Base-by-base conservation (phyloP, 2,888 invertebrate species). In the Hybos culiciformis region DNA sequence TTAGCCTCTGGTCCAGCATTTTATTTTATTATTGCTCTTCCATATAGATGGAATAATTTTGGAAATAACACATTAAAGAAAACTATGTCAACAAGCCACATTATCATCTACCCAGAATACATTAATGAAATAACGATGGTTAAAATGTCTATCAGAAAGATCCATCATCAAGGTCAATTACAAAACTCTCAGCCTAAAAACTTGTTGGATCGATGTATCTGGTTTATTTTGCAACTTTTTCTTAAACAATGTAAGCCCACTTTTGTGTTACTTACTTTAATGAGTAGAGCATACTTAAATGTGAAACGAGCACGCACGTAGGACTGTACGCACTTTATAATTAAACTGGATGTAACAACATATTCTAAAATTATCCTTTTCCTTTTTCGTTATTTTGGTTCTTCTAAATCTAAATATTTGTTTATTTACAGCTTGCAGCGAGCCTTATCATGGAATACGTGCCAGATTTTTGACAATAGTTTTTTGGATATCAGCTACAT, bases 401-500 rank as follows among this genome's bases (percentile, higher is more conserved):
- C 29, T 21, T 24, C 17, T 34, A 14, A 37, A 33, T 15, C 33
- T n/a, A 32, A 21, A 14, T 20, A 19, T 32, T 24, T 41, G 21
- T 39, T 20, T 23, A 9, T 36, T 46, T 26, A 5, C 21, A 65
- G 65, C 65, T 4, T 62, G 61, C 37, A 55, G 56, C 3, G 62
- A 64, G 47, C 76, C 78, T 1, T 75, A 75, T 21, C 70, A 72
- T 41, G 78, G 75, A 2, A 73, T 75, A 56, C 78, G 80, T 53
- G 76, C 78, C 1, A 73, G 82, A 38, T 71, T 81, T 36, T 72
- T 83, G n/a, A 72, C 76, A 12, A 75, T 80, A 21, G 63, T 83
- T 4, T 71, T 83, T 37, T 80, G 80, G 40, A 69, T 83, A n/a
- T 77, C 79, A 21, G 79, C 80, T 2, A 83, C 83, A 0, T 83